phyloP scores from a whole-genome alignment of 2,888 invertebrate genomes.

The Eupithecia dodoneata region DNA sequence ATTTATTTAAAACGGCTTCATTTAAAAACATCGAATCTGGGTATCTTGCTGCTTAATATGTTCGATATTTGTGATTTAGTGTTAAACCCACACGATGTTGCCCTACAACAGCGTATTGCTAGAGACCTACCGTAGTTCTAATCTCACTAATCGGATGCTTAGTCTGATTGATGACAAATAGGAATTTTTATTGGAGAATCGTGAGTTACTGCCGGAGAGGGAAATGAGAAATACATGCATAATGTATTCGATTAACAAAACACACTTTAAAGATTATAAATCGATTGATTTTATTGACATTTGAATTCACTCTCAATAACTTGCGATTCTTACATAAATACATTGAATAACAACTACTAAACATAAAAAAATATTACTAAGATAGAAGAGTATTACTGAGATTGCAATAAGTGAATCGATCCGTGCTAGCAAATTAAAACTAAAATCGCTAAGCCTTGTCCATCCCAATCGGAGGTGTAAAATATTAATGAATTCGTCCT shows the following conservation, averaged over 20 bases:
- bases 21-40: conserved; percentile 42
- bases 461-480: conserved; percentile 52
- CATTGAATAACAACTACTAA: not conserved
- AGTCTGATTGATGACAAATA: conserved; percentile 16
- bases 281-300: conserved; percentile 10
- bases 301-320: not conserved
- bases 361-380: not conserved
- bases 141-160: conserved; percentile 8
- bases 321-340: not conserved
- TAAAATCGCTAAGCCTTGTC: conserved; percentile 21
- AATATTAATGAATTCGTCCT: conserved; percentile 73
- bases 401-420: not conserved
- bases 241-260: conserved; percentile 10
- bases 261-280: conserved; percentile 6
- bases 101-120: conserved; percentile 5
- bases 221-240: conserved; percentile 7
- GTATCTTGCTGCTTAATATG: conserved; percentile 15
- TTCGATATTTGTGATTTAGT: conserved; percentile 31
- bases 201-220: conserved; percentile 1
- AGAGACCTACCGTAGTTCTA: conserved; percentile 5
- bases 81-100: conserved; percentile 21
- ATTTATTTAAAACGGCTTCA: conserved; percentile 43
- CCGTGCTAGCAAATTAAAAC: not conserved
- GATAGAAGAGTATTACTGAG: not conserved
- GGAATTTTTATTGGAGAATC: conserved; percentile 5